These are phyloP conservation scores for Theretra japonica DNA, from an alignment of 2,888 invertebrate species.

Conservation along the genomic window DNA sequence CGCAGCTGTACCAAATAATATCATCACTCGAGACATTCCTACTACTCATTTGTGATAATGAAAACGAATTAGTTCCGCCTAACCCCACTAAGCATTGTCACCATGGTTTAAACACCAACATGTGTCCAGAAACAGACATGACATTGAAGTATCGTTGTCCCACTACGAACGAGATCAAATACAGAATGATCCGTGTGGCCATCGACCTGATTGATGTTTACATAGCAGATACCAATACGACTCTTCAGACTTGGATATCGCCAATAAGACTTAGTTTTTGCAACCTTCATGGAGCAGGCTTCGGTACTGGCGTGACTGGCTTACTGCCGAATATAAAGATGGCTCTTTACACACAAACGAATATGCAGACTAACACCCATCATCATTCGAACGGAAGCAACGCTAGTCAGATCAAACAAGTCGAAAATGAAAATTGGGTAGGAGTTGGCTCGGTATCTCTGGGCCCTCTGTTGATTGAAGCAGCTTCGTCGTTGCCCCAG, in stretches of 20 bases:
- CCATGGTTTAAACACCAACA: constrained; percentile 89
- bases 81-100: constrained; percentile 91
- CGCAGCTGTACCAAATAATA: constrained; percentile 94
- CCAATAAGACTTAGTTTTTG: constrained; percentile 95
- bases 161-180: constrained; percentile 94
- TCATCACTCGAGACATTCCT: constrained; percentile 95
- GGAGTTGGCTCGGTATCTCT: constrained; percentile 96
- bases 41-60: constrained; percentile 93
- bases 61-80: constrained; percentile 95
- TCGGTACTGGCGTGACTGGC: constrained; percentile 94
- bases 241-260: constrained; percentile 94
- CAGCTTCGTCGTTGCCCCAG: constrained; percentile 92
- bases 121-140: constrained; percentile 88
- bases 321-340: constrained; percentile 90
- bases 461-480: constrained; percentile 95
- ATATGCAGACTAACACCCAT: constrained; percentile 79
- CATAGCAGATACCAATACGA: constrained; percentile 94
- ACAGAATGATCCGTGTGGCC: constrained; percentile 95
- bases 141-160: constrained; percentile 91
- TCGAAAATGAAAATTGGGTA: constrained; percentile 91
- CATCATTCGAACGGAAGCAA: constrained; percentile 84
- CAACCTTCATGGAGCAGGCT: constrained; percentile 97
- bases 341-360: constrained; percentile 87
- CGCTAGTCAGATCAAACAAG: constrained; percentile 65
- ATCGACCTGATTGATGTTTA: constrained; percentile 96